Evolutionary conservation across 2,888 invertebrate species (phyloP).

Genomic region (Lamellibrachia columna): DNA sequence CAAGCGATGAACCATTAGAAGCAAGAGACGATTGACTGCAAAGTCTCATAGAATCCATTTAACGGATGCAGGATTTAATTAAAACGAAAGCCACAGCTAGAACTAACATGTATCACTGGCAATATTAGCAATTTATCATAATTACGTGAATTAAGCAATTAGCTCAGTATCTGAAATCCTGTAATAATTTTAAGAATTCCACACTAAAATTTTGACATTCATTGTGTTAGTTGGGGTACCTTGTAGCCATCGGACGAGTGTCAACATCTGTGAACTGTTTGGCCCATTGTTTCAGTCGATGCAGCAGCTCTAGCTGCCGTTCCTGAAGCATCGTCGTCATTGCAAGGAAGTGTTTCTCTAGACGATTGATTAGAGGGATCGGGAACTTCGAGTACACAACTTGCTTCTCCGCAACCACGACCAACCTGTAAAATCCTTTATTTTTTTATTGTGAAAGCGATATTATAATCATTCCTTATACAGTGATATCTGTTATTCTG

Average conservation of each 20-base stretch:
- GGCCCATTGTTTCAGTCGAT: slow-evolving; percentile 49
- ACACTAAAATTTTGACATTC: background rate
- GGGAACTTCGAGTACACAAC: slow-evolving; percentile 61
- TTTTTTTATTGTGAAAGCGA: background rate
- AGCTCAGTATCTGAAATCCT: background rate
- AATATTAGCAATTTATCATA: background rate
- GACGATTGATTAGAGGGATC: slow-evolving; percentile 61
- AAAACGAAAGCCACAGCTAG: background rate
- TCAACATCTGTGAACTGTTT: slow-evolving; percentile 35
- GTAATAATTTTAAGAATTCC: background rate
- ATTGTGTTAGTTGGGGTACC: background rate
- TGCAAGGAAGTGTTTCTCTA: slow-evolving; percentile 63
- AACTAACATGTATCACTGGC: background rate
- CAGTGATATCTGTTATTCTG: no score
- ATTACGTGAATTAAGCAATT: background rate
- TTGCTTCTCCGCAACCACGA: slow-evolving; percentile 61
- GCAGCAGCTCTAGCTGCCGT: slow-evolving; percentile 46
- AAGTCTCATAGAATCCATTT: no score
- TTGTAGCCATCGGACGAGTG: background rate
- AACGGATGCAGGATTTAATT: no score
- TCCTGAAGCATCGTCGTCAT: slow-evolving; percentile 53
- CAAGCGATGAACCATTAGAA: background rate
- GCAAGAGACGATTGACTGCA: background rate
- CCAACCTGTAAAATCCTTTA: slow-evolving; percentile 43
- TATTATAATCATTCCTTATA: no score